A percentile compares a stretch with the other conserved stretches of the same genome.
Conservation (phyloP, 2,113 vertebrate genomes). For the Upupa epops region DNA sequence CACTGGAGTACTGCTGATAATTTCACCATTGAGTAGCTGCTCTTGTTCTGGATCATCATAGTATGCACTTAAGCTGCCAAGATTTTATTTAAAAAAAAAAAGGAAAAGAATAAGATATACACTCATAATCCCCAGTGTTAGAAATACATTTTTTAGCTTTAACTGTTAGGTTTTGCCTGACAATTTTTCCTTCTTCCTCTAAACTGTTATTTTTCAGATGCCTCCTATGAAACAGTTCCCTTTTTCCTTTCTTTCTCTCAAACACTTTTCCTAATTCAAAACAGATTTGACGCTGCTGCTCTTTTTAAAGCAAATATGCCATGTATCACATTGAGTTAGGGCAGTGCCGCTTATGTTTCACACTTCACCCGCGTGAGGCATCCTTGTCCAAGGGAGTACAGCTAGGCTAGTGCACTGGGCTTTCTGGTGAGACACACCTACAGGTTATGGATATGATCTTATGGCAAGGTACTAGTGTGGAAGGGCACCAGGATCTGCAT, state of each 20-base stretch:
- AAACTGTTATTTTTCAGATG: constrained; percentile 63
- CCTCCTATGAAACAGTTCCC: constrained; percentile 43
- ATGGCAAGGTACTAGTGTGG: neutral
- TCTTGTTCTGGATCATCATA: constrained; percentile 55
- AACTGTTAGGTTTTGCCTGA: constrained; percentile 41
- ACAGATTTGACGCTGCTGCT: constrained; percentile 54
- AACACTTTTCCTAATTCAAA: constrained; percentile 67
- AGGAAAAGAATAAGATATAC: constrained; percentile 42
- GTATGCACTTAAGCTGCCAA: constrained; percentile 43
- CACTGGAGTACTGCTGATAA: constrained; percentile 63
- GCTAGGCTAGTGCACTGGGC: neutral
- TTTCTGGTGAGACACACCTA: neutral
- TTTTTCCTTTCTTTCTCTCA: constrained; percentile 52
- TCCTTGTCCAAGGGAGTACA: neutral
- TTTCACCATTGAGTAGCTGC: constrained; percentile 69
- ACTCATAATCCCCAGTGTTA: constrained; percentile 36
- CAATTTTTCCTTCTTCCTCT: constrained; percentile 24
- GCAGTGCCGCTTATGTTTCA: constrained; percentile 39
- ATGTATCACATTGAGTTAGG: constrained; percentile 38
- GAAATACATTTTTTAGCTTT: constrained; percentile 57
- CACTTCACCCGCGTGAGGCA: constrained; percentile 16
- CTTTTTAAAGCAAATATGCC: constrained; percentile 58
- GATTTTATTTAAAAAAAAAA: constrained; percentile 34
- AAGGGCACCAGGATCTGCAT: neutral
- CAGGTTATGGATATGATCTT: neutral